A percentile compares a stretch with the other conserved stretches of the same genome.
These are phyloP conservation scores for Spisula solida DNA, from an alignment of 2,888 invertebrate species.

Conservation along the genomic window DNA sequence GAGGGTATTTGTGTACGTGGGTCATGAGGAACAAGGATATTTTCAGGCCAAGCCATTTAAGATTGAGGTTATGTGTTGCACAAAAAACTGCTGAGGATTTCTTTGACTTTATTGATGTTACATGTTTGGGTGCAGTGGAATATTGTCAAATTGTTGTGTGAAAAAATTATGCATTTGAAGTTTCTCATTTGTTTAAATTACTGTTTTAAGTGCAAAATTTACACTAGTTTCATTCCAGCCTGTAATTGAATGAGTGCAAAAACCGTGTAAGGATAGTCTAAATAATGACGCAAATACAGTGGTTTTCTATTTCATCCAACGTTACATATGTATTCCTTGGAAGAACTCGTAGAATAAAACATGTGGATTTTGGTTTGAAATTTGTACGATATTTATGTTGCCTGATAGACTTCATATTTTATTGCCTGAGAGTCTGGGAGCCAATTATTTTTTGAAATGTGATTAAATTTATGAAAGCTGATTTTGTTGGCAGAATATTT, in stretches of 20 bases:
- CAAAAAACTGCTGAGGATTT: too few species aligned
- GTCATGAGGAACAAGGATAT: too few species aligned
- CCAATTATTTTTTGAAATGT: slow-evolving; percentile 12
- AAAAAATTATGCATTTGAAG: neutral
- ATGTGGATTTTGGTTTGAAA: neutral
- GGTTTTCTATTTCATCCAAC: neutral
- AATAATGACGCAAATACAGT: neutral
- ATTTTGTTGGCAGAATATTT: slow-evolving; percentile 11
- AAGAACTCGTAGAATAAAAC: neutral
- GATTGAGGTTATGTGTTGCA: too few species aligned
- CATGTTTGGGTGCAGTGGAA: too few species aligned
- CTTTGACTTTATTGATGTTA: too few species aligned
- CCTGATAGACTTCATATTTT: neutral
- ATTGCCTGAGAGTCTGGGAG: neutral
- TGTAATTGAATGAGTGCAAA: neutral
- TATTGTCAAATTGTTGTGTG: neutral
- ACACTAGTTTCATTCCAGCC: neutral
- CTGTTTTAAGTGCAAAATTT: neutral
- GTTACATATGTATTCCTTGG: neutral
- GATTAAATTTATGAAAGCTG: slow-evolving; percentile 19
- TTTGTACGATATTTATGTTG: neutral
- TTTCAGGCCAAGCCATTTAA: too few species aligned
- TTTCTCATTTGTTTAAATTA: slow-evolving; percentile 19
- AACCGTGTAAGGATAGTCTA: neutral
- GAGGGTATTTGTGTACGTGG: too few species aligned